Evolutionary conservation across 2,113 vertebrate genomes (phyloP).

Genomic region (Thomomys bottae): DNA sequence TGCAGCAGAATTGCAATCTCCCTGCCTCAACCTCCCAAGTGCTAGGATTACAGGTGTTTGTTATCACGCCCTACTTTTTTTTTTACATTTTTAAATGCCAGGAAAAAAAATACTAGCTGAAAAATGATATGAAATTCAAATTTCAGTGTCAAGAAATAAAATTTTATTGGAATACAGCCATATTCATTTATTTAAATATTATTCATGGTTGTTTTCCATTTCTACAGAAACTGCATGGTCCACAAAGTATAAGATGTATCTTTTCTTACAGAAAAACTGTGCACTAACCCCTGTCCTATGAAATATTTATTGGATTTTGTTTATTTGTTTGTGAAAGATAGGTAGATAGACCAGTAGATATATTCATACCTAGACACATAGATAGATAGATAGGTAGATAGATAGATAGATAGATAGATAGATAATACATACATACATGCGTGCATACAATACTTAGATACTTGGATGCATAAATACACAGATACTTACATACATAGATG

Average conservation of each 20-base stretch:
- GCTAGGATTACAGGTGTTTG: neutral
- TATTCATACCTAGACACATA: too few relatives aligned
- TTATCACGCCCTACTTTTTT: neutral
- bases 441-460: too few relatives aligned
- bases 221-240: neutral
- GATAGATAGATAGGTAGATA: too few relatives aligned
- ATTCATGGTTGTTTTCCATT: neutral
- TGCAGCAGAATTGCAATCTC: neutral
- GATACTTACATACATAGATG: too few relatives aligned
- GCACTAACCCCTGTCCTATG: neutral
- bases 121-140: constrained; percentile 58
- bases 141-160: constrained; percentile 5
- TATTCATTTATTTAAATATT: constrained; percentile 28
- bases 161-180: neutral
- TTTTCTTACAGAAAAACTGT: neutral
- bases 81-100: constrained; percentile 44
- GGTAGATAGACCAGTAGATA: neutral
- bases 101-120: neutral
- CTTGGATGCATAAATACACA: too few relatives aligned
- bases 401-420: neutral
- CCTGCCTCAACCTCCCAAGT: neutral
- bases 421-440: too few relatives aligned
- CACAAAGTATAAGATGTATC: neutral
- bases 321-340: neutral
- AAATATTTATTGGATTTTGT: neutral